Conservation (phyloP, 1,140 invertebrate species). For the Drosophila leontia region DNA sequence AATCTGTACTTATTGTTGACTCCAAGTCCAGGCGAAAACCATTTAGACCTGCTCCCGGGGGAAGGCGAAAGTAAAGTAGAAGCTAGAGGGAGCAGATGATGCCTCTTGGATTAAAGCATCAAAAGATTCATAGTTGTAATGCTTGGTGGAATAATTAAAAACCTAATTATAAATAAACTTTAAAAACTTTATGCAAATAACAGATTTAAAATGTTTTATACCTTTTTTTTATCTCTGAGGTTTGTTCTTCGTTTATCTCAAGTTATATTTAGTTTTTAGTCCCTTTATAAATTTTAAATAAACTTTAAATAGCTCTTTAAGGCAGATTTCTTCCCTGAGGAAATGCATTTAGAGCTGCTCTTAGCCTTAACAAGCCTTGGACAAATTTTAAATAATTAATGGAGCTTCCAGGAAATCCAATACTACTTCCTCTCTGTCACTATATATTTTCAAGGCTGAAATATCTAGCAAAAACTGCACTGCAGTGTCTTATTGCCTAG, state of each 20-base stretch:
- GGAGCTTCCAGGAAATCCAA: slow-evolving; percentile 16
- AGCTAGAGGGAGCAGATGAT: neutral
- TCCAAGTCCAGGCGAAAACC: slow-evolving; percentile 92
- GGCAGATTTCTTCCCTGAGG: neutral
- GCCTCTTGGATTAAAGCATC: neutral
- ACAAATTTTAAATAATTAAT: slow-evolving; percentile 32
- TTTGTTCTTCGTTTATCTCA: neutral
- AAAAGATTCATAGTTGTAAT: no score
- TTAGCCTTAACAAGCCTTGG: neutral
- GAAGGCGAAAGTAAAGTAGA: slow-evolving; percentile 55
- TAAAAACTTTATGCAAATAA: neutral
- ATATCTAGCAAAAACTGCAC: slow-evolving; percentile 6
- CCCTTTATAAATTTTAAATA: neutral
- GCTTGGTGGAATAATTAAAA: neutral
- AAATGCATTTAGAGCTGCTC: neutral
- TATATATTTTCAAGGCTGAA: slow-evolving; percentile 28
- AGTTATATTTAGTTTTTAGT: no score
- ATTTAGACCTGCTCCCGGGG: slow-evolving; percentile 85
- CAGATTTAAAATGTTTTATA: neutral
- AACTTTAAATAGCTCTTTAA: neutral
- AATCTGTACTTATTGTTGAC: slow-evolving; percentile 93
- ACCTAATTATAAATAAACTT: neutral
- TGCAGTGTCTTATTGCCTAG: slow-evolving; percentile 28
- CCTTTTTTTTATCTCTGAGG: neutral
- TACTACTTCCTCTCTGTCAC: neutral